Evolutionary conservation across 2,113 vertebrate genomes (phyloP), one percentile per base, ranked within the genome.

Genomic region (Callaeas wilsoni): DNA sequence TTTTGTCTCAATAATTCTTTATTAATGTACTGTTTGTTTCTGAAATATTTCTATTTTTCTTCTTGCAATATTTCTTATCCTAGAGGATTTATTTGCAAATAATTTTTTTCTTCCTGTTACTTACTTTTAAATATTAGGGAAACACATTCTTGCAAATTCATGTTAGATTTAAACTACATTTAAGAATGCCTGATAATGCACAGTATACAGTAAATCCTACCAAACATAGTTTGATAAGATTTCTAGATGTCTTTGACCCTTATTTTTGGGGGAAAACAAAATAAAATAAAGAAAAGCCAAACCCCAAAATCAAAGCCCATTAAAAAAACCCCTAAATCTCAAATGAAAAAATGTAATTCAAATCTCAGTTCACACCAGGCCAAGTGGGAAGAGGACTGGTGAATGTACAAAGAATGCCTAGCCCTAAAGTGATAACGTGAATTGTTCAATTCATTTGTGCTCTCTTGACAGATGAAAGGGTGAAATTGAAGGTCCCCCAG

Each of bases 241-340:
- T 84, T 83, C 46, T 26, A 49, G 14, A n/a, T 63, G 16, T 16
- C n/a, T 82, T 88, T 85, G 16, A 62, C 10, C 2, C 10, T 69
- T 53, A 50, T 56, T 63, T 76, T n/a, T 26, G 49, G 41, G 21
- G 10, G 3, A 10, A 59, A 37, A 9, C 5, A 44, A 57, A 65
- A 37, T 15, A 64, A 64, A 63, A 53, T 5, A 69, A 41, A 56
- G 6, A 18, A 41, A 55, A 47, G 9, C 4, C 19, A 44, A 44
- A 13, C 13, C 2, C 15, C 17, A 1, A 41, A 39, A 73, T 3
- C 6, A 60, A 70, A 78, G 3, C 2, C 25, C 4, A 29, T 46
- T 37, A 8, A 55, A 56, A 63, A 39, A 0, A 0, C 5, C 6
- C 6, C 14, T 22, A 39, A 70, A 63, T 30, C 9, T 75, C 25